Evolutionary conservation across 2,888 invertebrate species (phyloP), one percentile per base, ranked within the genome.

Genomic region (Nemotelus nigrinus): DNA sequence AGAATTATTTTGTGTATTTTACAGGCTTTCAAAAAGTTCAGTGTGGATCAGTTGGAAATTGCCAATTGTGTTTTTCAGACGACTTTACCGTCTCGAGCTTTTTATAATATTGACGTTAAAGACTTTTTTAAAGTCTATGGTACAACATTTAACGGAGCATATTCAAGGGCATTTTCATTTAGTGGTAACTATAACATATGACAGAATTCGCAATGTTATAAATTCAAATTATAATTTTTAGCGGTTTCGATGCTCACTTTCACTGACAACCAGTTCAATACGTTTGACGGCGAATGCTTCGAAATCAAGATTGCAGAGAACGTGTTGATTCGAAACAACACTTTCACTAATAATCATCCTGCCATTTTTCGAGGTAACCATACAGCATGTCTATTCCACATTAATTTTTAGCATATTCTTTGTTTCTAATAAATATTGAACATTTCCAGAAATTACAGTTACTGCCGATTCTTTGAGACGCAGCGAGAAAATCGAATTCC

Each of bases 1-100:
- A 67, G 48, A 67, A 67, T 3, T n/a, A 25, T 47, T 25, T 64
- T 76, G 5, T 39, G 70, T 57, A 57, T 7, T 72, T 79, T 79
- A 45, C 72, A 94, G 86, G 91, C 94, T 2, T 94, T 95, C 83
- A 95, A 94, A 83, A 94, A 94, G 86, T 94, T 95, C 83, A 90
- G 91, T 45, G 90, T 93, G 0, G 89, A 90, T 53, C 90, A 90
- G 81, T 89, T 95, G 80, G 88, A 90, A 80, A 85, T 95, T 72
- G 88, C 89, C 60, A 91, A 92, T 3, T 91, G 92, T 43, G 86
- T 83, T 8, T 89, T 93, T 67, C 86, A 88, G 47, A 88, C 88
- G 0, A 84, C 87, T 72, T 85, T 94, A 78, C 93, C 93, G 3
- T 93, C 94, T 81, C 89, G 93, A 79, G 90, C 92, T 78, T 90